Conservation (phyloP, 2,888 invertebrate species). For the Drosophila longiperda region DNA sequence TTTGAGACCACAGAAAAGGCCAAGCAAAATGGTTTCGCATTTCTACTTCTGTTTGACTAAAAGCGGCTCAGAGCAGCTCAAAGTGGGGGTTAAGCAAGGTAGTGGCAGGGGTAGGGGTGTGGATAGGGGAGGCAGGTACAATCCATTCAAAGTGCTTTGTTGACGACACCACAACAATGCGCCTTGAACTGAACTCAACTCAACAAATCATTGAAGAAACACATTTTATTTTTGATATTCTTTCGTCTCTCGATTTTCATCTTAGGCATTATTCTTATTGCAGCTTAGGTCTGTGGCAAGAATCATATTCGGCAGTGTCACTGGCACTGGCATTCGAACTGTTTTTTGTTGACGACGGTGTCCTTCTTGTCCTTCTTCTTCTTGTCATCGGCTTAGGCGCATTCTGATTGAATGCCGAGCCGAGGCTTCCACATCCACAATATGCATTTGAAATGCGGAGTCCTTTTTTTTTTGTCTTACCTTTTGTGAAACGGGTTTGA, state of each 20-base stretch:
- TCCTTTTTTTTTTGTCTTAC: constrained; percentile 9
- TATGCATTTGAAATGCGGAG: constrained; percentile 16
- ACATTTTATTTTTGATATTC: constrained; percentile 23
- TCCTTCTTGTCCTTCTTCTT: neutral
- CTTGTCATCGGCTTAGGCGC: neutral
- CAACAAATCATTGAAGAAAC: constrained; percentile 39
- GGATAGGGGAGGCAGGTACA: constrained; percentile 2
- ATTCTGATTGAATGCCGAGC: constrained; percentile 18
- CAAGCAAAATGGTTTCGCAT: constrained; percentile 43
- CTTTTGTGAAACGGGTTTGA: constrained; percentile 7
- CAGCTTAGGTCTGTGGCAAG: constrained; percentile 49
- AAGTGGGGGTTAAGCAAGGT: neutral
- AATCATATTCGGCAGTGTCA: constrained; percentile 19
- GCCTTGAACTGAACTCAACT: constrained; percentile 40
- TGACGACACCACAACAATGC: constrained; percentile 45
- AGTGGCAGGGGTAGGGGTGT: neutral
- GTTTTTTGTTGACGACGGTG: neutral
- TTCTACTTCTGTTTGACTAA: constrained; percentile 42
- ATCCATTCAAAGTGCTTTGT: constrained; percentile 52
- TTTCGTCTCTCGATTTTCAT: constrained; percentile 2
- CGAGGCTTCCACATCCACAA: constrained; percentile 11
- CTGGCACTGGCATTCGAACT: constrained; percentile 4
- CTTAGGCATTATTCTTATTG: constrained; percentile 42
- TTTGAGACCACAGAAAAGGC: constrained; percentile 47
- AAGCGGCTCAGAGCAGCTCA: constrained; percentile 50